These are phyloP conservation scores for Trachelus tabidus DNA, from an alignment of 2,888 invertebrate species.

Conservation along the genomic window DNA sequence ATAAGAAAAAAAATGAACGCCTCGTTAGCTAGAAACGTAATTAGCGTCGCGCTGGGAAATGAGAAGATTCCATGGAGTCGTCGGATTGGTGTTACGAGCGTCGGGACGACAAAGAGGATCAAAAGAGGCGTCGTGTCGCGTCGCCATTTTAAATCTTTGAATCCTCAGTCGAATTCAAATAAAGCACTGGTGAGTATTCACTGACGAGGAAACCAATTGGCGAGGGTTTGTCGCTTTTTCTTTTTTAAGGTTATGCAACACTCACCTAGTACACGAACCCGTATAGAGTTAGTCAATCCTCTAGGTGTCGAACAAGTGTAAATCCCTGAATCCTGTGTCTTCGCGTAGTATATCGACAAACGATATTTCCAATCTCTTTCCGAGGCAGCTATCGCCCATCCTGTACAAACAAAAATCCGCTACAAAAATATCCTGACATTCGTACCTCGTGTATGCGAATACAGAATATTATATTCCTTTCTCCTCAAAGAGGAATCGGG, in stretches of 20 bases:
- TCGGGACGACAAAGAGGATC: background rate
- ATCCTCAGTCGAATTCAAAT: background rate
- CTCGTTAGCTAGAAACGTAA: background rate
- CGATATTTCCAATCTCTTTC: constrained; percentile 86
- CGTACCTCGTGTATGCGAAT: background rate
- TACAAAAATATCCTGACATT: background rate
- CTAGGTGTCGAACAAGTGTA: constrained; percentile 87
- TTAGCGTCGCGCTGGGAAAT: background rate
- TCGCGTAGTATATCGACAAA: constrained; percentile 83
- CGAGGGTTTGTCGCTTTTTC: background rate
- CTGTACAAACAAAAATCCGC: constrained; percentile 64
- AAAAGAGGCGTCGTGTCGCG: background rate
- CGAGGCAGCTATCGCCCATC: constrained; percentile 79
- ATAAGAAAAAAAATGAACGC: background rate
- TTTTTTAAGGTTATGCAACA: constrained; percentile 32
- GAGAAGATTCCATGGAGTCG: background rate
- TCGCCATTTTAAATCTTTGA: background rate
- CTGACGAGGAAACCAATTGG: background rate
- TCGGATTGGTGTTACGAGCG: background rate
- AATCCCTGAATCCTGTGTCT: constrained; percentile 84
- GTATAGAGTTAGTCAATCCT: constrained; percentile 81
- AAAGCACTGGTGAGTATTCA: background rate
- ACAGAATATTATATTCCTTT: background rate
- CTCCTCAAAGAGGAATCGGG: background rate
- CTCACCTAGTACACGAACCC: constrained; percentile 82